Evolutionary conservation across 2,888 invertebrate species (phyloP), one percentile per base, ranked within the genome.

Genomic region (Sialis fuliginosa): DNA sequence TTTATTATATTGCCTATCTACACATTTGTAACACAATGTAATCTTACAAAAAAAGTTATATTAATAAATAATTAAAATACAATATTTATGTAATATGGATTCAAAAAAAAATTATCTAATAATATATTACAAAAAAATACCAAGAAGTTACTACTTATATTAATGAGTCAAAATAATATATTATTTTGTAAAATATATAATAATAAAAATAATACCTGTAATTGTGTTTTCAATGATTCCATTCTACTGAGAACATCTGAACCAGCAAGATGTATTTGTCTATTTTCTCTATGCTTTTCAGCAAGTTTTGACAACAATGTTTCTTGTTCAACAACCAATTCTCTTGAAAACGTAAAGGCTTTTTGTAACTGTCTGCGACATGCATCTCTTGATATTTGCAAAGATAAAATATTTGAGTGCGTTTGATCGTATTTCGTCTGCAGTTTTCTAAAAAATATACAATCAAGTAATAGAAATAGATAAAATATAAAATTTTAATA

Each of bases 251-350:
- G 65, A 54, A 71, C 70, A 50, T 66, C 69, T 46, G 63, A 63
- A n/a, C 71, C 70, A 6, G 32, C 45, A n/a, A 31, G n/a, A 7
- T 33, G 30, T 32, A 67, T 58, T 52, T 61, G 61, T 48, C 63
- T 63, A 52, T 64, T 65, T 52, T 60, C 58, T 48, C 57, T 48
- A 46, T 54, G 48, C 45, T 54, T 51, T 4, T 43, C 39, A 6
- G 48, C 45, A 9, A 51, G 41, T 33, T 51, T 50, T 6, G 60
- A 58, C 39, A 67, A 53, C n/a, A 72, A 58, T 39, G 63, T 62
- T 54, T 74, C 73, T 47, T 72, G 73, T 52, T 73, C 70, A 6
- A 57, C 55, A 2, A 72, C 68, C 48, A 74, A 60, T 52, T 72
- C 68, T 52, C 68, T 67, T 39, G 72, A 70, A 56, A 71, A 71